A percentile compares a stretch with the other conserved stretches of the same genome.
phyloP scores from a whole-genome alignment of 2,888 invertebrate species.

The Mesoligia furuncula region DNA sequence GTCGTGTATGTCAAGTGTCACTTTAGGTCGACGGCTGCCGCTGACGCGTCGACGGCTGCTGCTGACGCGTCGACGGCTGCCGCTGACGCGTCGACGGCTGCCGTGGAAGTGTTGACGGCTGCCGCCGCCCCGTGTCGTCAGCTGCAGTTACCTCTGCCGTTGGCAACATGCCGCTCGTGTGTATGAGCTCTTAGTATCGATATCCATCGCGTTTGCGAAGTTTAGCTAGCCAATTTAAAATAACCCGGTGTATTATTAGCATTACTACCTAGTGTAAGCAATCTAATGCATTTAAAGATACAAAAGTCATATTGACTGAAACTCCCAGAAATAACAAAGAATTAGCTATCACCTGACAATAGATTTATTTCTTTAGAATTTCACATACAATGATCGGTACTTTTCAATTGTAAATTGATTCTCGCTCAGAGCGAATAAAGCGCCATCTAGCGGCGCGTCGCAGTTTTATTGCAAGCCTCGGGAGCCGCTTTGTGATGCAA shows the following conservation, averaged over 20 bases:
- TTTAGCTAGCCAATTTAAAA: background rate
- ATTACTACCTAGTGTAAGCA: background rate
- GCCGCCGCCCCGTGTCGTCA: too few relatives aligned
- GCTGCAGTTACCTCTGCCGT: too few relatives aligned
- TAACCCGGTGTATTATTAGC: background rate
- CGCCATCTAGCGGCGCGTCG: slow-evolving; percentile 63
- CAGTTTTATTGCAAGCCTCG: slow-evolving; percentile 73
- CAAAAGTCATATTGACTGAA: background rate
- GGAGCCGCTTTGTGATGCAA: slow-evolving; percentile 77
- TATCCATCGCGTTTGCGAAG: background rate
- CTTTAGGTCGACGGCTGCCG: too few relatives aligned
- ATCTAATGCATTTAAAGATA: background rate
- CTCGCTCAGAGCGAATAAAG: slow-evolving; percentile 20
- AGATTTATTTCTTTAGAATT: slow-evolving; percentile 6
- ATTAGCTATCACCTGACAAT: background rate
- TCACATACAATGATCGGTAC: slow-evolving; percentile 11
- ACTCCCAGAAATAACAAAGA: background rate
- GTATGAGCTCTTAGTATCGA: too few relatives aligned
- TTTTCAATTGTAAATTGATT: slow-evolving; percentile 56
- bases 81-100: too few relatives aligned
- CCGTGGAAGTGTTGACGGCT: too few relatives aligned
- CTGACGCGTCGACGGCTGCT: too few relatives aligned
- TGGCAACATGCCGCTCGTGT: too few relatives aligned
- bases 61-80: too few relatives aligned
- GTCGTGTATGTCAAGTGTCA: too few relatives aligned